Conservation (phyloP, 2,888 invertebrate species). For the Drosophila koepferae region DNA sequence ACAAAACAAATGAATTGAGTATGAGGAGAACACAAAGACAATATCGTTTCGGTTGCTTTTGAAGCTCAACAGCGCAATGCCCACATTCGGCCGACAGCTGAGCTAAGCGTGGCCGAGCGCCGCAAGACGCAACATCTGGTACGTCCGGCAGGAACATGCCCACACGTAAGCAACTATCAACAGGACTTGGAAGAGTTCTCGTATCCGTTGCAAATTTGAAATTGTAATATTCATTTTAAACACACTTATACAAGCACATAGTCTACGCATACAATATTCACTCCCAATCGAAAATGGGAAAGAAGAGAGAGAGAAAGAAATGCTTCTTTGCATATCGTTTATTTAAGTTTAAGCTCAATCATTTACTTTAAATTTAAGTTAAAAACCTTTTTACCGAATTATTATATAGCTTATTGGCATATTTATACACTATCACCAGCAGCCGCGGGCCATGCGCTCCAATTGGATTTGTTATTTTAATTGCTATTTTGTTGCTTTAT, state of each 20-base stretch:
- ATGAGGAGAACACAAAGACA: constrained; percentile 37
- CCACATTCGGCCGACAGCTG: not conserved
- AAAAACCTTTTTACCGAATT: constrained; percentile 6
- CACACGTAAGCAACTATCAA: not conserved
- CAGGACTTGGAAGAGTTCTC: constrained; percentile 11
- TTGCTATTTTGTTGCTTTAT: constrained; percentile 11
- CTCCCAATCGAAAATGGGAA: not conserved
- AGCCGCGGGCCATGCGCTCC: not conserved
- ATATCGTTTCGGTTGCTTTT: constrained; percentile 43
- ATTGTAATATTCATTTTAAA: constrained; percentile 24
- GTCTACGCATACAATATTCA: not conserved
- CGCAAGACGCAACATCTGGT: not conserved
- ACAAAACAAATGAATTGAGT: constrained; percentile 23
- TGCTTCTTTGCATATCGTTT: not conserved
- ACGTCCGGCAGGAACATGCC: constrained; percentile 2
- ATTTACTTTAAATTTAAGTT: constrained; percentile 13
- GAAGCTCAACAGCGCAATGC: constrained; percentile 10
- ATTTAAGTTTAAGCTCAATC: constrained; percentile 18
- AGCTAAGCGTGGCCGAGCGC: not conserved
- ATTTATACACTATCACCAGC: not conserved
- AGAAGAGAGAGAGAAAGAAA: not conserved
- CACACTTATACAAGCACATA: not conserved
- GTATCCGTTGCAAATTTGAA: constrained; percentile 16
- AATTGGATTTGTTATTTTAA: constrained; percentile 13
- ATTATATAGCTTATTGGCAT: constrained; percentile 3